A percentile compares a stretch with the other conserved stretches of the same genome.
These are phyloP conservation scores for Drosophila maculinotata DNA, from an alignment of 2,888 invertebrate genomes.

Conservation along the genomic window DNA sequence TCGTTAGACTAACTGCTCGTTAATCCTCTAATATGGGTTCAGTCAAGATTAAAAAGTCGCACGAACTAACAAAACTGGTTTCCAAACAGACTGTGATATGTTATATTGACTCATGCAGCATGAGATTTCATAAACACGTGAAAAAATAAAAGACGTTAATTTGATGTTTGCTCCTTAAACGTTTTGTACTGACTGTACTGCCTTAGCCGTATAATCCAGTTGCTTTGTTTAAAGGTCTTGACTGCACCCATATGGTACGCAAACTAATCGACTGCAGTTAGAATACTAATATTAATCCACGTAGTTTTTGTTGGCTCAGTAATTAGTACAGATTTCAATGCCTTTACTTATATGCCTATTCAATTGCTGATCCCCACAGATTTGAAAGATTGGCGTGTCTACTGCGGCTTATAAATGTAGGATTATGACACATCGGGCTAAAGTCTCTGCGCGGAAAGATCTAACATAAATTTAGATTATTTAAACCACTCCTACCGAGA, in stretches of 20 bases:
- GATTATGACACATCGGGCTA: conserved; percentile 44
- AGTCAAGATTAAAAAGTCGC: conserved; percentile 14
- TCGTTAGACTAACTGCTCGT: conserved; percentile 37
- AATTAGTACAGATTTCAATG: conserved; percentile 1
- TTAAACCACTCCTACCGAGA: conserved; percentile 2
- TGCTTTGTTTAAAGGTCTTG: conserved; percentile 24
- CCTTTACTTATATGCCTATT: conserved; percentile 13
- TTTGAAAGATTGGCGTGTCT: conserved; percentile 72
- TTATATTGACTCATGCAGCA: conserved; percentile 31
- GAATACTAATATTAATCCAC: conserved; percentile 35
- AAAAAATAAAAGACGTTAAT: background rate
- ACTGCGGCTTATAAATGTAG: conserved; percentile 66
- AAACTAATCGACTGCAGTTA: conserved; percentile 16
- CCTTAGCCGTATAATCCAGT: conserved; percentile 8
- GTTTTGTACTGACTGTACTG: conserved; percentile 25
- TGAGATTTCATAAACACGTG: conserved; percentile 41
- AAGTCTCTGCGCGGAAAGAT: conserved; percentile 25
- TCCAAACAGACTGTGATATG: conserved; percentile 49
- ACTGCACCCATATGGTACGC: conserved; percentile 15
- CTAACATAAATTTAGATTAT: conserved; percentile 22
- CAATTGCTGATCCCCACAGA: conserved; percentile 66
- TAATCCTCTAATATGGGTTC: conserved; percentile 17
- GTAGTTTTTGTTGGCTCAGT: conserved; percentile 33
- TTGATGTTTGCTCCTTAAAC: conserved; percentile 13
- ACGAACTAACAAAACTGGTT: conserved; percentile 26